phyloP scores from a whole-genome alignment of 2,797 vertebrate genomes.

The Chelonia mydas region DNA sequence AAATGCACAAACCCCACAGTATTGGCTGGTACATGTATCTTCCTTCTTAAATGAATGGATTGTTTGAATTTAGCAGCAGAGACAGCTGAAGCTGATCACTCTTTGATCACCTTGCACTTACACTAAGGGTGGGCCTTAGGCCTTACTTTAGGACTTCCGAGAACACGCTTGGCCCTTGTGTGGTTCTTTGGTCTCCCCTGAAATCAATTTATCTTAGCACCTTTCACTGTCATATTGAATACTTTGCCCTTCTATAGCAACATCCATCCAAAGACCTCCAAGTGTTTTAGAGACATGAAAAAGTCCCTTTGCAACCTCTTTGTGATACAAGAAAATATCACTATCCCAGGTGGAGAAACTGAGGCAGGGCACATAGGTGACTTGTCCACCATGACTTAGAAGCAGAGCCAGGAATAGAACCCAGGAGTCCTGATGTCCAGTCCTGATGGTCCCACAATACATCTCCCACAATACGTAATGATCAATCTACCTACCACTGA shows the following conservation, averaged over 20 bases:
- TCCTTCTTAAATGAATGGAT: rapidly evolving
- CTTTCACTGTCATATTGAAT: neutral
- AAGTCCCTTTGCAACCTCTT: neutral
- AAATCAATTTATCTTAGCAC: neutral
- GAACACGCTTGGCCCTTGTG: neutral
- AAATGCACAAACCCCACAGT: rapidly evolving
- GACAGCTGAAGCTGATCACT: neutral
- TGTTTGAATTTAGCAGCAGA: neutral
- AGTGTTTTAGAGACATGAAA: neutral
- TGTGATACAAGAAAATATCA: neutral
- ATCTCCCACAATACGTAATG: neutral
- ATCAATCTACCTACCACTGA: neutral
- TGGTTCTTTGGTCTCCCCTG: neutral
- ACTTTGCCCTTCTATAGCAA: neutral
- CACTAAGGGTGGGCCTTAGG: rapidly evolving
- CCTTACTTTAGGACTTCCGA: neutral
- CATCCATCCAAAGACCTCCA: too few species aligned
- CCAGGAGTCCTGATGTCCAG: neutral
- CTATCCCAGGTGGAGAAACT: neutral
- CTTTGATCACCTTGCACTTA: rapidly evolving
- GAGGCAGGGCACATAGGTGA: neutral
- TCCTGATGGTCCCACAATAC: neutral
- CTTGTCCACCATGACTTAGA: neutral
- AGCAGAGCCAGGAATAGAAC: neutral
- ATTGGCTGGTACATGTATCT: rapidly evolving